Percentiles rank a stretch among this genome's conserved stretches.
Evolutionary conservation across 2,888 invertebrate species (phyloP).

Genomic region (Cryptus viduatorius): DNA sequence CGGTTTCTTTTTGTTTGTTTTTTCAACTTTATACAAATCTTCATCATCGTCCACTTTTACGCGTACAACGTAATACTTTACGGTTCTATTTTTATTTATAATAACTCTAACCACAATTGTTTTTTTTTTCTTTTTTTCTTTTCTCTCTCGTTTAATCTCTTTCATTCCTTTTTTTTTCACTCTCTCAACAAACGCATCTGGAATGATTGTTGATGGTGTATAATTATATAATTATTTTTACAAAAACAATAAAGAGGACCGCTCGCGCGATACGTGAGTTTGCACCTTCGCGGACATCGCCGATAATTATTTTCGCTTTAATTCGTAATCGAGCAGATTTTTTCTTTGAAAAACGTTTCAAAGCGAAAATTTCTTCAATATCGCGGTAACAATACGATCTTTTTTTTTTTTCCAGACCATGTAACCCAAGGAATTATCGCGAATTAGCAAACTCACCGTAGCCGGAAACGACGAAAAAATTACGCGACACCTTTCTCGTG

Average conservation of each 20-base stretch:
- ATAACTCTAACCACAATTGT: conserved; percentile 30
- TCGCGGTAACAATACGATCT: background rate
- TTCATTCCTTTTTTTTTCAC: conserved; percentile 10
- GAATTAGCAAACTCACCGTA: conserved; percentile 26
- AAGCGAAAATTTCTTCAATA: background rate
- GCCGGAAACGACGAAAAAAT: conserved; percentile 23
- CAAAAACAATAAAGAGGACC: conserved; percentile 42
- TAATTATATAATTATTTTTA: conserved; percentile 61
- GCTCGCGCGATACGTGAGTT: conserved; percentile 26
- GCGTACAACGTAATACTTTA: conserved; percentile 67
- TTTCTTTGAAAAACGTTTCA: background rate
- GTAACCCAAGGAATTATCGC: background rate
- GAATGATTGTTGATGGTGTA: conserved; percentile 58
- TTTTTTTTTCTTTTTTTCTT: conserved; percentile 1
- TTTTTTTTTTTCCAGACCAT: background rate
- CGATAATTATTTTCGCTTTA: conserved; percentile 13
- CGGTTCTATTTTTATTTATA: conserved; percentile 65
- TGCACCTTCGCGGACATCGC: conserved; percentile 2
- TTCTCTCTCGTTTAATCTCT: conserved; percentile 1
- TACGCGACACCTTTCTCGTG: conserved; percentile 51
- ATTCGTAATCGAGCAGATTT: background rate
- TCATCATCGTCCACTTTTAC: conserved; percentile 65
- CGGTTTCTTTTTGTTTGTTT: conserved; percentile 9
- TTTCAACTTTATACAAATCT: conserved; percentile 76
- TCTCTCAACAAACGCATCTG: conserved; percentile 45